A percentile compares a stretch with the other conserved stretches of the same genome.
Evolutionary conservation across 2,888 invertebrate species (phyloP).

Genomic region (Melangyna quadrimaculata): DNA sequence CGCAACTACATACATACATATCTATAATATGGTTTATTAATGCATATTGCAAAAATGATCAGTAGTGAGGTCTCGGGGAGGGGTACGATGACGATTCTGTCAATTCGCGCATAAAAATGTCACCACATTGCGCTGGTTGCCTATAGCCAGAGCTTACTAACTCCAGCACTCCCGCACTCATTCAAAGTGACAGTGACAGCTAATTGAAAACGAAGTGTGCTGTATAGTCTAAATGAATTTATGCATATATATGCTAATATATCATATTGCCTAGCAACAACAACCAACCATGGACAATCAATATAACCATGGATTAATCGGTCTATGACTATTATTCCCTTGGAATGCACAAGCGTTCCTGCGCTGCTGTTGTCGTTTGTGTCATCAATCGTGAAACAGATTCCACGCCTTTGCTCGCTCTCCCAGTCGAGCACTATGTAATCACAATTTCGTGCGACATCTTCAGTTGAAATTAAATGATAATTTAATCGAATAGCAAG

Average conservation of each 20-base stretch:
- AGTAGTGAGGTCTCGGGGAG: background rate
- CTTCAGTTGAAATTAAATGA: slow-evolving; percentile 49
- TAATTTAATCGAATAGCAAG: slow-evolving; percentile 54
- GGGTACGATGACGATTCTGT: slow-evolving; percentile 25
- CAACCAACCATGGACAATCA: slow-evolving; percentile 31
- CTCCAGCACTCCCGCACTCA: slow-evolving; percentile 56
- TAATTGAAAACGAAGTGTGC: slow-evolving; percentile 67
- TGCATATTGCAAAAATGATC: slow-evolving; percentile 34
- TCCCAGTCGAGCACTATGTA: slow-evolving; percentile 27
- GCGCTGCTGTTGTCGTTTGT: slow-evolving; percentile 6
- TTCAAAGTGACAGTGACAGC: slow-evolving; percentile 44
- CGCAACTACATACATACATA: background rate
- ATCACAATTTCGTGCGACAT: slow-evolving; percentile 47
- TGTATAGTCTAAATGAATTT: slow-evolving; percentile 13
- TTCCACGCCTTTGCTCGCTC: slow-evolving; percentile 56
- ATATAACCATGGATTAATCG: slow-evolving; percentile 56
- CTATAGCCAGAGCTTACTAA: slow-evolving; percentile 1
- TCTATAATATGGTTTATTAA: slow-evolving; percentile 47
- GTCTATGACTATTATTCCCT: slow-evolving; percentile 58
- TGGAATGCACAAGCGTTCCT: slow-evolving; percentile 50
- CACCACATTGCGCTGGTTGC: slow-evolving; percentile 60
- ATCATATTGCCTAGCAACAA: slow-evolving; percentile 56
- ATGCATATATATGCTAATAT: slow-evolving; percentile 35
- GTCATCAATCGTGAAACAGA: slow-evolving; percentile 57
- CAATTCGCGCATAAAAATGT: slow-evolving; percentile 69